Percentiles rank a stretch among this genome's conserved stretches.
These are phyloP conservation scores for Arenaria interpres DNA, from an alignment of 2,113 vertebrate species.

Conservation along the genomic window DNA sequence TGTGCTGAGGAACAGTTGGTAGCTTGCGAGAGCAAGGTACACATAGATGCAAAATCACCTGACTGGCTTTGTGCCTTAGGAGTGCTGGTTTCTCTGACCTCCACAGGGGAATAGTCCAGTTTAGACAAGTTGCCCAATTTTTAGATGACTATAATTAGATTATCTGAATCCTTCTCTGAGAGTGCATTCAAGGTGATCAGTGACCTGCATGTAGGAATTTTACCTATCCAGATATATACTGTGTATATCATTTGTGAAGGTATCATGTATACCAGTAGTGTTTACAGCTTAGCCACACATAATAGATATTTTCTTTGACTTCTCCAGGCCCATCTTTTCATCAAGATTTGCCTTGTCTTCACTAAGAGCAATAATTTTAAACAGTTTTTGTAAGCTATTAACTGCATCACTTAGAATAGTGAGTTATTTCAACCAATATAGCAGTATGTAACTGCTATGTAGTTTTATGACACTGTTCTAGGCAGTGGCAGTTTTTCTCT, in stretches of 20 bases:
- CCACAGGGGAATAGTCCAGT: not conserved
- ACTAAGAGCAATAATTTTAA: not conserved
- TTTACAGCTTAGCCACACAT: not conserved
- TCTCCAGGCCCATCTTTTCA: not conserved
- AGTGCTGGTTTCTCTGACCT: not conserved
- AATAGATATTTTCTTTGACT: not conserved
- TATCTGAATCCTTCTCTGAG: not conserved
- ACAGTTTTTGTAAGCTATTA: not conserved
- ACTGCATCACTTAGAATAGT: not conserved
- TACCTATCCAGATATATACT: not conserved
- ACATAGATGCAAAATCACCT: not conserved
- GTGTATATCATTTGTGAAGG: not conserved
- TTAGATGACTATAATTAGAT: not conserved
- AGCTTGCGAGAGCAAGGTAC: not conserved
- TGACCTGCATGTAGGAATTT: not conserved
- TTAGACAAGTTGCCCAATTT: not conserved
- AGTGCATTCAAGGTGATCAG: not conserved
- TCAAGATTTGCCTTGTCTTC: not conserved
- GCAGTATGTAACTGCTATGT: not conserved
- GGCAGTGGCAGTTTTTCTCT: not conserved
- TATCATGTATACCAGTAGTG: not conserved
- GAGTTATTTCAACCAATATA: not conserved
- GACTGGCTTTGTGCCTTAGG: not conserved
- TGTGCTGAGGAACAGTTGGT: not conserved
- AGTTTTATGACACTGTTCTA: not conserved